phyloP scores from a whole-genome alignment of 2,797 vertebrate species.

The Rhabdophis nuchalis region DNA sequence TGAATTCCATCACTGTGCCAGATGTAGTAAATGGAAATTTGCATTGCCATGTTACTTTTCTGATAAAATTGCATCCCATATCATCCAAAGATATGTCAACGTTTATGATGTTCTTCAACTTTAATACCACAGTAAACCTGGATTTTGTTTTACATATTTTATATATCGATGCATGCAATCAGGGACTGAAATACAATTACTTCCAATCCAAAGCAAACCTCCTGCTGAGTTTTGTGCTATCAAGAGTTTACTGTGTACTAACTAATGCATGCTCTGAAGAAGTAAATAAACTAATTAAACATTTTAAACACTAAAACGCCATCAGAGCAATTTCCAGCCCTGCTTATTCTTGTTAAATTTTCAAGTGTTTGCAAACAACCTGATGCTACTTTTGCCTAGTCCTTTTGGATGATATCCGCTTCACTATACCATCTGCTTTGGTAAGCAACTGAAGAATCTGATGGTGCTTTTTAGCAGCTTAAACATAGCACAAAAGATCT shows the following conservation, averaged over 20 bases:
- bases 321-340: neutral
- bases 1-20: no score
- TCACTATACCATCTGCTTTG: neutral
- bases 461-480: neutral
- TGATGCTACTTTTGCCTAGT: neutral
- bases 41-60: neutral
- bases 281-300: conserved; percentile 1
- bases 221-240: conserved; percentile 10
- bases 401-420: neutral
- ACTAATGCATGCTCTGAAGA: neutral
- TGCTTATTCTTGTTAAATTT: neutral
- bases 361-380: neutral
- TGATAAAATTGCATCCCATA: neutral
- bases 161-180: neutral
- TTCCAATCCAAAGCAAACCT: neutral
- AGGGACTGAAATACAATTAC: conserved; percentile 1
- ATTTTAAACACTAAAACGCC: neutral
- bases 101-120: neutral
- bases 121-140: neutral
- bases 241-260: neutral
- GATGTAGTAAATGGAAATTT: neutral
- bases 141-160: neutral
- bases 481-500: neutral
- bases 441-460: neutral
- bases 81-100: neutral